Base-by-base conservation (phyloP, 2,113 vertebrate species). In the Ibidorhyncha struthersii region DNA sequence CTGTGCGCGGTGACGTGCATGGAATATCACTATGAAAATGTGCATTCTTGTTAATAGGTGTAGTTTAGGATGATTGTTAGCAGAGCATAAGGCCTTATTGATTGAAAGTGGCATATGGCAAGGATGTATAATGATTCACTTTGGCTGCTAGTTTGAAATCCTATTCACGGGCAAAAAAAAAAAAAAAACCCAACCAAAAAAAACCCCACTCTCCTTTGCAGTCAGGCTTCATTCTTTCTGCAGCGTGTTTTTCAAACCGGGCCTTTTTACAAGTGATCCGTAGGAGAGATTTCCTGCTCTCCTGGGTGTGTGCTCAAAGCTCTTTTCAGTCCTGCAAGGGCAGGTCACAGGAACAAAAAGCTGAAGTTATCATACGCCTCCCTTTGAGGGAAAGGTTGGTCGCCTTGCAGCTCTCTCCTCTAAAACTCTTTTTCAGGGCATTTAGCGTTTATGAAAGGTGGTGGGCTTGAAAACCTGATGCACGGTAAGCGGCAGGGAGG, bases 91-190 rank as follows among this genome's bases (percentile, higher is more conserved):
- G 96, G 96, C 96, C 94, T 93, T 97, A 97, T 97, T 97, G 96
- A 97, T 96, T 97, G 97, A 97, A 91, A 96, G 96, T 95, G 96
- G 94, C 97, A 97, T 97, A 97, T 97, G 97, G 97, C 89, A 96
- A 96, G 91, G 95, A 94, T 96, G 82, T 96, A 67, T 96, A 96
- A 97, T 97, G 97, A 97, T 96, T 97, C 95, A 83, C 94, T 96
- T 97, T 96, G 96, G 97, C 97, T 97, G 96, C 92, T 91, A 88
- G 94, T 88, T 96, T 55, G 84, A 81, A 96, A 97, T 97, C 95
- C 95, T 94, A 88, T 96, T 96, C 96, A 97, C 0, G 25, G 79
- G 67, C 3, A 34, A 14, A 63, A 66, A 92, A 74, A 49, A 49
- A 65, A 77, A 66, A 29, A 41, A 30, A 41, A 14, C n/a, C n/a